Evolutionary conservation across 2,888 invertebrate genomes (phyloP).

Genomic region (Rhabditoides inermis): DNA sequence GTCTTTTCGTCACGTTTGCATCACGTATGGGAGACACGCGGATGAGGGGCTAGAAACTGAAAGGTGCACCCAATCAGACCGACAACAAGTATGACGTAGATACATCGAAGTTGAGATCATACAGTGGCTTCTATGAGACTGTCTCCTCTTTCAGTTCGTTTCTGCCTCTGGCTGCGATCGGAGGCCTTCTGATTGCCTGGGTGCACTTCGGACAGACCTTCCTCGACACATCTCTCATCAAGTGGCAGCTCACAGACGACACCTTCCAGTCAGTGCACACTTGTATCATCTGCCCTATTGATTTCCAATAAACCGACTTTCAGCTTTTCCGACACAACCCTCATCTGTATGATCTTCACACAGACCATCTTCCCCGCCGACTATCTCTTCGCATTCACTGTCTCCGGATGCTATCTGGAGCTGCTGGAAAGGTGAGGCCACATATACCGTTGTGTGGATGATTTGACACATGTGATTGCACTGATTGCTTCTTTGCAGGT

Average conservation of each 20-base stretch:
- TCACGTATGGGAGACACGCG: too few relatives aligned
- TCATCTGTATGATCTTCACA: conserved; percentile 49
- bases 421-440: conserved; percentile 40
- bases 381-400: conserved; percentile 48
- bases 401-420: conserved; percentile 47
- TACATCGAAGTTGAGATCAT: neutral
- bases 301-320: neutral
- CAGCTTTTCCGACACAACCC: conserved; percentile 31
- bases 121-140: neutral
- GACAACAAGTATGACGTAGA: too few relatives aligned
- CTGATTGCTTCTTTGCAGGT: conserved; percentile 23
- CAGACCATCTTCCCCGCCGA: conserved; percentile 50
- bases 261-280: conserved; percentile 16
- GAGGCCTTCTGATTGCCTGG: conserved; percentile 38
- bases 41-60: too few relatives aligned
- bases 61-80: too few relatives aligned
- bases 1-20: too few relatives aligned
- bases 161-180: conserved; percentile 34
- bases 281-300: neutral
- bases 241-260: conserved; percentile 46
- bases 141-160: too few relatives aligned
- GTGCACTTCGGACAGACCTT: conserved; percentile 46
- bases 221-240: conserved; percentile 42
- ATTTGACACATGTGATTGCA: conserved; percentile 4
- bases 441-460: neutral